These are phyloP conservation scores for Heterocephalus glaber DNA, from an alignment of 2,113 vertebrate genomes.

Conservation along the genomic window DNA sequence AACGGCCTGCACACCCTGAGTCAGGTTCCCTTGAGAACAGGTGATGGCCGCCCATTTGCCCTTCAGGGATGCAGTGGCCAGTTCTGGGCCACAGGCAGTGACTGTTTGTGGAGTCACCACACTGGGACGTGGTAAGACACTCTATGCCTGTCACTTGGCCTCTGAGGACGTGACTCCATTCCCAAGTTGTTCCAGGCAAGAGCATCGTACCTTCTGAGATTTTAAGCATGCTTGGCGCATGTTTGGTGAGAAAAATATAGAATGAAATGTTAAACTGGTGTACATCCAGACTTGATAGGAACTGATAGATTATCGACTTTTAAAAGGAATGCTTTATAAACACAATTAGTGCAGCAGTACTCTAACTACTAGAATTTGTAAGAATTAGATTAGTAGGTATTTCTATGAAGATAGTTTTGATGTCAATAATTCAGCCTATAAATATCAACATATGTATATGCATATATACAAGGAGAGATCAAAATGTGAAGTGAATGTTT, in stretches of 20 bases:
- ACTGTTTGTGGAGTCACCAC: fast-evolving
- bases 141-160: background rate
- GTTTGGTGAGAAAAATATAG: background rate
- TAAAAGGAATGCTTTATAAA: background rate
- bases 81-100: fast-evolving
- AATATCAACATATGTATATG: fast-evolving
- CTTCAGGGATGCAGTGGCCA: fast-evolving
- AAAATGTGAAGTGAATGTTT: background rate
- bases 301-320: background rate
- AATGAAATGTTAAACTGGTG: background rate
- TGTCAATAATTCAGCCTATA: too few species aligned
- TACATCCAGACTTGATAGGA: background rate
- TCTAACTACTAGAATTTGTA: background rate
- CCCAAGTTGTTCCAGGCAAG: background rate
- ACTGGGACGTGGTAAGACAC: background rate
- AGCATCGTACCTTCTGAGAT: background rate
- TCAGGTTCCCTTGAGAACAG: background rate
- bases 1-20: fast-evolving
- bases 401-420: background rate
- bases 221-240: background rate
- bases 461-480: fast-evolving
- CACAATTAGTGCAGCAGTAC: background rate
- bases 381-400: background rate
- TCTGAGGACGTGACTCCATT: background rate
- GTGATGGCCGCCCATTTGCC: background rate